Base-by-base conservation (phyloP, 23 tunicate genomes). In the Aplidium turbinatum region DNA sequence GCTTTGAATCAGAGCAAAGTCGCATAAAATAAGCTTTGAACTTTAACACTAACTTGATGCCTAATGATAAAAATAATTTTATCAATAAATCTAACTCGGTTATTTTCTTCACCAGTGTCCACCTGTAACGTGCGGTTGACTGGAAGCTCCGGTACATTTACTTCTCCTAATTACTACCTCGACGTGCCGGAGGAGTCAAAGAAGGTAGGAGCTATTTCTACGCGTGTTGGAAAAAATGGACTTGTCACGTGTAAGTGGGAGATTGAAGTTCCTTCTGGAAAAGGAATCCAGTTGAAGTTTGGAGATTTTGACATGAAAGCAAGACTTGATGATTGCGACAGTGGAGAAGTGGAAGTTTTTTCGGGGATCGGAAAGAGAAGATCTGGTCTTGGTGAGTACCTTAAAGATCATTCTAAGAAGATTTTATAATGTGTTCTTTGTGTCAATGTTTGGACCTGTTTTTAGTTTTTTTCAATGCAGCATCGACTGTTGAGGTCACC, bases 81-180 rank as follows among this genome's bases (percentile, higher is more conserved):
- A 16, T 54, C 61, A 54, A 16, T 54, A 16, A 16, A 5, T 54
- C 16, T 42, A 42, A 11, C 16, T 42, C 13, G 50, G 13, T 6
- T 35, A 20, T 62, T 39, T 77, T 63, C n/a, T 7, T 9, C 74
- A 29, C 2, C 76, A 88, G 96, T 88, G 7, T 81, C 96, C 53
- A 26, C 73, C 18, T 88, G 96, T 69, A 64, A 70, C 57, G 87
- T 65, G 1, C 70, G 31, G 21, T 34, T 88, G 47, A 47, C 31
- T 19, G 86, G 86, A 11, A 62, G 57, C 13, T 78, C 97, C 57
- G 91, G 86, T 1, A 91, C 97, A 18, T 91, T 91, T 58, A 91
- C 97, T 50, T 91, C 97, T 35, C 97, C 97, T 0, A 73, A 75
- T 42, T 90, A 82, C 63, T 89, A 89, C 53, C 97, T 90, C 1